Evolutionary conservation across 2,113 vertebrate species (phyloP), one percentile per base, ranked within the genome.

Genomic region (Sinocyclocheilus maitianheensis): DNA sequence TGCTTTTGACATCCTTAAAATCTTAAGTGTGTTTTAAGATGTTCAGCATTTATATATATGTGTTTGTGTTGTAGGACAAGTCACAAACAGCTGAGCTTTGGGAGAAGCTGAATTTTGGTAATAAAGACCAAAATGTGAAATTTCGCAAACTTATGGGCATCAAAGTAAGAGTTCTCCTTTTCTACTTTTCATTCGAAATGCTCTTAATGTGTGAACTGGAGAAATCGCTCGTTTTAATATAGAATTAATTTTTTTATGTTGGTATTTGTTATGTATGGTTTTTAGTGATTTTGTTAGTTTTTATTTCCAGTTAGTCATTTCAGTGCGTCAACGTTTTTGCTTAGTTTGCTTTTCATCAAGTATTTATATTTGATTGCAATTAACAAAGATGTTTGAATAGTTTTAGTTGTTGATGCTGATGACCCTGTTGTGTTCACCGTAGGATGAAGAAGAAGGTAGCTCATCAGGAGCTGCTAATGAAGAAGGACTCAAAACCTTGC

Each of bases 81-180:
- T 98, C 97, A 1, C 97, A 99, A 88, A 98, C 98, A 85, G 97
- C 97, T 87, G 97, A 99, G 94, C 95, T 99, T 89, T 99, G 98
- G 98, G 98, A 99, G 91, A 99, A 98, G 71, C 72, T 99, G 2
- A 99, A 98, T 92, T 99, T 99, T 93, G 98, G 98, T 92, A 99
- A 99, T 91, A 99, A 99, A 96, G 97, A 99, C 97, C 98, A 99
- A 97, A 99, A 99, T 87, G 97, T 98, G 46, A 99, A 99, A 93
- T 99, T 99, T 93, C 97, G 98, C 87, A 99, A 99, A 92, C 91
- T 99, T 82, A 99, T 99, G 98, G 98, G 98, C 86, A 99, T 99
- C 93, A 99, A 99, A 96, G 98, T 99, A 92, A 92, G 92, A 90
- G 88, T 14, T 26, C 0, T 58, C 20, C 43, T 48, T 34, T 71